Percentiles rank a stretch among this genome's conserved stretches.
These are phyloP conservation scores for Orientallactaga bullata DNA, from an alignment of 2,113 vertebrate species.

Conservation along the genomic window DNA sequence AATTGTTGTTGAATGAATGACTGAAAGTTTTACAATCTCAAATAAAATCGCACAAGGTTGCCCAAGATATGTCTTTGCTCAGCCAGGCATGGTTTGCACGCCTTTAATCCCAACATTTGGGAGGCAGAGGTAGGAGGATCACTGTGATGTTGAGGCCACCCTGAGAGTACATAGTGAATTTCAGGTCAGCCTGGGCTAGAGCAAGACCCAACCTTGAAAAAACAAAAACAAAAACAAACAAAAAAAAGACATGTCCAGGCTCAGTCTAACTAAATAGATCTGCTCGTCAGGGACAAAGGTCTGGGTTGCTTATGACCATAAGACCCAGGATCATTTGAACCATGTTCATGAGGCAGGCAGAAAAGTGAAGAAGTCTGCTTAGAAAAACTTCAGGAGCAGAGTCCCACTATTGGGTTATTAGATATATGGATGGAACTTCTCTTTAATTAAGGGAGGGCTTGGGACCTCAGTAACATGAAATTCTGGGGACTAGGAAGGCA, in stretches of 20 bases:
- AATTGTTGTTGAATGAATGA: background rate
- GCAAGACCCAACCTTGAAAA: too few species aligned
- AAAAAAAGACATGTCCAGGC: background rate
- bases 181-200: too few species aligned
- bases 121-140: too few species aligned
- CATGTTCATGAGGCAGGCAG: background rate
- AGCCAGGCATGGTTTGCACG: background rate
- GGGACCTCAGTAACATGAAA: background rate
- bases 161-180: too few species aligned
- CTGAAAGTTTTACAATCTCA: background rate
- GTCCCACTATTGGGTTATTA: background rate
- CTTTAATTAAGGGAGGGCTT: conserved; percentile 25
- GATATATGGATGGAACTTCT: background rate
- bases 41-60: background rate
- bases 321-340: background rate
- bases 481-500: background rate
- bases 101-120: too few species aligned
- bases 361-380: background rate
- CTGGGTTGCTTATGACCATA: background rate
- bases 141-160: too few species aligned
- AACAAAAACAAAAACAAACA: too few species aligned
- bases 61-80: background rate
- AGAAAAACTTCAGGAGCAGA: background rate
- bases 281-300: background rate
- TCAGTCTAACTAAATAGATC: background rate